Base-by-base conservation (phyloP, 1,140 invertebrate genomes). In the Cecropterus lyciades region DNA sequence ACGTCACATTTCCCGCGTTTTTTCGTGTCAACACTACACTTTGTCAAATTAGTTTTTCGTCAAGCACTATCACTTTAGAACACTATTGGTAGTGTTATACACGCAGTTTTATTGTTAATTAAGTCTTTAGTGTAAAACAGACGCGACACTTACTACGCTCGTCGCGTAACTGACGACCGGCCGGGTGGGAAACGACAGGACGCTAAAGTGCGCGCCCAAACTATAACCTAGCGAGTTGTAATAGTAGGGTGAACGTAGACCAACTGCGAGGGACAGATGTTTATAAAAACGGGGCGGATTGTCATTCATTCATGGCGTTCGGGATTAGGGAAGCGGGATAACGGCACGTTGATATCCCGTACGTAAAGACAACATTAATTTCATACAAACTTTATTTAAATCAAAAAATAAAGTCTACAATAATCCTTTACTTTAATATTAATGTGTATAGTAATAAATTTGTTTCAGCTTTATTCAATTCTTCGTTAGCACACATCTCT, bases 341-440 rank as follows among this genome's bases (percentile, higher is more conserved):
- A n/a, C 33, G 60, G 48, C 56, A 75, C 75, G 65, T 64, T 37
- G 65, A 63, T 40, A 33, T 57, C 16, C 56, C 55, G 67, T 69
- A 56, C 43, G 40, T 65, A 82, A 80, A 75, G 48, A 55, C 70
- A 40, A 27, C 16, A 56, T 69, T 10, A 65, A 84, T 91, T 91
- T 91, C 75, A 84, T 89, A 91, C 87, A 91, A 91, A 91, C 85
- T 91, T 91, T 91, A 91, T 91, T 91, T 89, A 91, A 91, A 89
- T 89, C 87, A 86, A 91, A 91, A 91, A 91, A 91, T 91, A 91
- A 91, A 89, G 85, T 87, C 85, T 91, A 91, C 87, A 89, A 83
- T 85, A 82, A 83, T 83, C 76, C 79, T 88, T 88, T 81, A 80
- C 67, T 85, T 79, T 80, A 79, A 79, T 80, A 84, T 84, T 79